Evolutionary conservation across 2,113 vertebrate species (phyloP).

Genomic region (Diglossa brunneiventris): DNA sequence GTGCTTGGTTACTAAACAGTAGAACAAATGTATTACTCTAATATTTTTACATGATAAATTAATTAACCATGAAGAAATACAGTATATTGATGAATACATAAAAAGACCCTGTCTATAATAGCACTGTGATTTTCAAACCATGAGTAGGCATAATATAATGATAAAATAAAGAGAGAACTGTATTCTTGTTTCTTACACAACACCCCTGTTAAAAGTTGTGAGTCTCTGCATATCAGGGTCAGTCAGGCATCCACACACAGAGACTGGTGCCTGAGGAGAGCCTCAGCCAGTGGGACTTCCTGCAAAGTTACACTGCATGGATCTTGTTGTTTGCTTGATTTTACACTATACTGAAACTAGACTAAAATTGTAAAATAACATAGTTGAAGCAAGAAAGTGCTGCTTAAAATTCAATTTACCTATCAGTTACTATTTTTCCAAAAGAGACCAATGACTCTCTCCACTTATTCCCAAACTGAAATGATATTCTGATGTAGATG

Average conservation of each 20-base stretch:
- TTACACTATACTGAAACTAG: not conserved
- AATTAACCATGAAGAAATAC: not conserved
- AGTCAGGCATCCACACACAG: fast-evolving
- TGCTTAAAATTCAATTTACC: not conserved
- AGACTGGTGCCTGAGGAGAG: not conserved
- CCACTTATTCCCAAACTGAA: not conserved
- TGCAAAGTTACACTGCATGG: not conserved
- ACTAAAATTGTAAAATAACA: not conserved
- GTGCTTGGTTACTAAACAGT: not conserved
- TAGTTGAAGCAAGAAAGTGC: not conserved
- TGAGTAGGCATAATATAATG: not conserved
- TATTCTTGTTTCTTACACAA: not conserved
- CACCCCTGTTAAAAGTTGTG: not conserved
- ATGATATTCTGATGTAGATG: not conserved
- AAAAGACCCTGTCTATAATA: not conserved
- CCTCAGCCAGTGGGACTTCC: not conserved
- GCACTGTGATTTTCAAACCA: not conserved
- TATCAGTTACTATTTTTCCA: not conserved
- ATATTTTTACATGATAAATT: not conserved
- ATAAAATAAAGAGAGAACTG: not conserved
- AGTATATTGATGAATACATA: not conserved
- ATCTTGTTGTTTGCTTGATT: not conserved
- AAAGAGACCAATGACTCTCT: not conserved
- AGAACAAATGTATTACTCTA: not conserved
- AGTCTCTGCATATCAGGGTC: not conserved